Percentiles rank a stretch among this genome's conserved stretches.
Conservation (phyloP, 1,140 invertebrate genomes). For the Elymnias hypermnestra region DNA sequence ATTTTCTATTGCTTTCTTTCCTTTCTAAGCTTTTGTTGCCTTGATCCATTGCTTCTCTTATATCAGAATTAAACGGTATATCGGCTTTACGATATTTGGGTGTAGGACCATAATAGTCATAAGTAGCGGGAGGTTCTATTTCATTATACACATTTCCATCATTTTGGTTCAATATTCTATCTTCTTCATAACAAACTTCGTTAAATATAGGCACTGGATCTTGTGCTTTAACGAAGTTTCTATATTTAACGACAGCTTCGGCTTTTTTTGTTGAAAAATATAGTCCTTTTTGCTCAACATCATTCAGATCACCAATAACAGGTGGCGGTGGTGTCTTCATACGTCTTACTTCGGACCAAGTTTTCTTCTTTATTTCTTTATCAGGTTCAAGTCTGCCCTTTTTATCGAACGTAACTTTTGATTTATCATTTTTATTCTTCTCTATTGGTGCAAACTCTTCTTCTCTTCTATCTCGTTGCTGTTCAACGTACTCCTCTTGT, state of each 20-base stretch:
- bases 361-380: conserved; percentile 23
- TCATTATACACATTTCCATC: conserved; percentile 66
- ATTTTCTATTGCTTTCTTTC: conserved; percentile 36
- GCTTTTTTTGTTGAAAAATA: conserved; percentile 53
- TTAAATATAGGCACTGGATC: conserved; percentile 68
- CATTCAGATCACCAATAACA: conserved; percentile 36
- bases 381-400: conserved; percentile 33
- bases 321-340: conserved; percentile 43
- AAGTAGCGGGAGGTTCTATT: conserved; percentile 80
- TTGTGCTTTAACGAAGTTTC: conserved; percentile 50
- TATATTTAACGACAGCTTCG: conserved; percentile 39
- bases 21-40: conserved; percentile 81
- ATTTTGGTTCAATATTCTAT: conserved; percentile 27
- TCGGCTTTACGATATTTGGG: conserved; percentile 48
- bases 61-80: conserved; percentile 58
- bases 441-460: conserved; percentile 81
- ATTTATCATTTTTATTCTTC: conserved; percentile 36
- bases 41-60: conserved; percentile 80
- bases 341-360: conserved; percentile 65
- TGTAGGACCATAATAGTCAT: conserved; percentile 79
- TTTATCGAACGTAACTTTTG: conserved; percentile 45
- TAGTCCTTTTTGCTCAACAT: conserved; percentile 41
- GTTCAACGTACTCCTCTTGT: conserved; percentile 88
- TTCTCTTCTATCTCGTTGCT: conserved; percentile 81
- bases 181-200: conserved; percentile 62